These are phyloP conservation scores for Maccullochella peelii DNA, from an alignment of 2,113 vertebrate species.

Conservation along the genomic window DNA sequence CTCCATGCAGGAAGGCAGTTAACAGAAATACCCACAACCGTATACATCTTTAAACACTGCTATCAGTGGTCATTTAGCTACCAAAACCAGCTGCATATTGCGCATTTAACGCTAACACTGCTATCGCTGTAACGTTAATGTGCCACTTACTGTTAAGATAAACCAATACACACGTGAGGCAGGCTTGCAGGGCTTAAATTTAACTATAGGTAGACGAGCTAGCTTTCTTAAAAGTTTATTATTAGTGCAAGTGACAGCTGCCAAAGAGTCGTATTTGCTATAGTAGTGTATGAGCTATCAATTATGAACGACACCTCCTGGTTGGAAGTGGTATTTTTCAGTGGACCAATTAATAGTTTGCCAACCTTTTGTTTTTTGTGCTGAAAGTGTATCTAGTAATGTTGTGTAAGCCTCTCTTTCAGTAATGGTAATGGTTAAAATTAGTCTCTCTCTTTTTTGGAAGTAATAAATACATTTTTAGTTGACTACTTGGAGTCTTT, in stretches of 20 bases:
- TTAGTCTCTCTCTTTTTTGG: background rate
- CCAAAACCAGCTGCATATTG: background rate
- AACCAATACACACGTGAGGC: background rate
- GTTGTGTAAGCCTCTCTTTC: background rate
- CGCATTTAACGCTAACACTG: background rate
- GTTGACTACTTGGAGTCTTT: background rate
- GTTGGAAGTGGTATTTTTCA: background rate
- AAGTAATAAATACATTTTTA: background rate
- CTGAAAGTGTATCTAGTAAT: background rate
- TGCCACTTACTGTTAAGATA: background rate
- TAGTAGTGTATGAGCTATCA: background rate
- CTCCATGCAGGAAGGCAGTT: too few species aligned
- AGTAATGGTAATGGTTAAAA: background rate
- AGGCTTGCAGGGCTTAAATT: too few species aligned
- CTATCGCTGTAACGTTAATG: background rate
- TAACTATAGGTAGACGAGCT: background rate
- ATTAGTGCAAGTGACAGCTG: background rate
- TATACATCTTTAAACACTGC: background rate
- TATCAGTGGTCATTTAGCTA: background rate
- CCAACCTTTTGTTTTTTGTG: background rate
- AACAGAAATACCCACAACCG: too few species aligned
- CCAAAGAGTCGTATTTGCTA: background rate
- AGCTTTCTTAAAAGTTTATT: background rate
- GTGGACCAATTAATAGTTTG: background rate
- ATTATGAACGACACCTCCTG: background rate